Base-by-base conservation (phyloP, 2,888 invertebrate species). In the Helobdella robusta region DNA sequence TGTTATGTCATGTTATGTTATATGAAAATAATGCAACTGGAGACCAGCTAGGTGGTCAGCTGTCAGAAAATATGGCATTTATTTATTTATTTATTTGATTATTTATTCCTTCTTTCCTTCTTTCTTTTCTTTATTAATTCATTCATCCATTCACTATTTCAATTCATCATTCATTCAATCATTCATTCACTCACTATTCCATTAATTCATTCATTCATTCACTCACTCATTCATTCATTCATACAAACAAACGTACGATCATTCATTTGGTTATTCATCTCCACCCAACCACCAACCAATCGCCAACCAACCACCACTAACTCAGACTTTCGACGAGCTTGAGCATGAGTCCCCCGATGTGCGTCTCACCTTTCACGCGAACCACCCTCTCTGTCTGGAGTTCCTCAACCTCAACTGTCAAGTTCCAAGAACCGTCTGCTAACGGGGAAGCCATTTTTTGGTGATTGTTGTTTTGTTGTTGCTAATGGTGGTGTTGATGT, bases 311-410 rank as follows among this genome's bases (percentile, higher is more conserved):
- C 2, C 15, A 35, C 0, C 20, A 65, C 70, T 68, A 36, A 71
- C 71, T 67, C 11, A 71, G 59, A 25, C 54, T 67, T 46, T 71
- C 71, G 4, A 71, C 71, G 2, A 71, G 70, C 28, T 64, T 50
- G 18, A 70, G 66, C 95, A 98, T 97, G 72, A 98, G 90, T 74
- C 95, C 95, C 70, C 97, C 95, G 80, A 97, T 89, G 80, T 95
- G 94, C 77, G 91, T 86, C 81, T 95, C 94, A 73, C 97, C 94
- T 82, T 72, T 91, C 74, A 95, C 94, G 73, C 94, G 86, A 76
- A 95, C 85, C 67, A 87, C 87, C 75, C 89, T 85, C 78, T 91
- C 91, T 73, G 91, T 87, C 60, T 76, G 74, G n/a, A 77, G 69
- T 82, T 94, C 92, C 68, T 93, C 93, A 76, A 94, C 92, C 81